A percentile compares a stretch with the other conserved stretches of the same genome.
phyloP scores from a whole-genome alignment of 2,797 vertebrate species.

The Propithecus perrieri region DNA sequence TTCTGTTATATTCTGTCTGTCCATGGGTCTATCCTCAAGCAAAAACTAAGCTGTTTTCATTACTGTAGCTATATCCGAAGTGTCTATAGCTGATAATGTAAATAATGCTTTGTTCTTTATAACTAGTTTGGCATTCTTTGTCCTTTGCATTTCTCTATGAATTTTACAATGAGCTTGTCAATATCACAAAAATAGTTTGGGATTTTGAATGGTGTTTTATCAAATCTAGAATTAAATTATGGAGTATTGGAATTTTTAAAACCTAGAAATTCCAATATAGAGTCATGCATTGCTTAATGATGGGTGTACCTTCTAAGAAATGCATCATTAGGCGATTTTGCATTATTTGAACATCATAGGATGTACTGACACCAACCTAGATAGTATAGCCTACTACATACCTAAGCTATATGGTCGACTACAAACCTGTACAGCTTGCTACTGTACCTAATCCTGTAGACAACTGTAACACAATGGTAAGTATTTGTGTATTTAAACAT shows the following conservation, averaged over 20 bases:
- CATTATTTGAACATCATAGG: not conserved
- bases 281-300: not conserved
- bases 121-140: not conserved
- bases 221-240: not conserved
- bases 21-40: not conserved
- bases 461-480: no score
- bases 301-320: not conserved
- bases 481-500: no score
- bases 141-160: not conserved
- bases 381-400: not conserved
- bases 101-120: not conserved
- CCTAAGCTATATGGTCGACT: not conserved
- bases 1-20: not conserved
- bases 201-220: not conserved
- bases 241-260: not conserved
- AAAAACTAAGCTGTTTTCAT: not conserved
- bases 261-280: not conserved
- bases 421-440: no score
- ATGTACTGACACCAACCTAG: not conserved
- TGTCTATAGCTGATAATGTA: not conserved
- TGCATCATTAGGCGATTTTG: not conserved
- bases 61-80: not conserved
- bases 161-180: not conserved
- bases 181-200: not conserved
- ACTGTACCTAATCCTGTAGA: not conserved